Conservation (phyloP, 2,888 invertebrate genomes). For the Petrolisthes cinctipes region DNA sequence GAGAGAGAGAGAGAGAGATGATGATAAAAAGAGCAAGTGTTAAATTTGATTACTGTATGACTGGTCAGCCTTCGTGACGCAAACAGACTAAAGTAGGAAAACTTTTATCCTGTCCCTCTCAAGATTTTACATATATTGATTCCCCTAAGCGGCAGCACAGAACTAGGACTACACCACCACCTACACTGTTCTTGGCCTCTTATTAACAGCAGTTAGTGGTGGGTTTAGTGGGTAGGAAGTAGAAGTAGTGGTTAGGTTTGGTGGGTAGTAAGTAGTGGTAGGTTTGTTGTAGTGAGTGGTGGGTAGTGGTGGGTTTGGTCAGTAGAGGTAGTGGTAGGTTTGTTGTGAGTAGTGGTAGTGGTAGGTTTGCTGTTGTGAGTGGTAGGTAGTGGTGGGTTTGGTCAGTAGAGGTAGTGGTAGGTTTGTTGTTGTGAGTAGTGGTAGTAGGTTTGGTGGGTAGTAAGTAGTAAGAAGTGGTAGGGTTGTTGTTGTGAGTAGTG, state of each 20-base stretch:
- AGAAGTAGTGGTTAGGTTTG: not conserved
- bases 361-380: not conserved
- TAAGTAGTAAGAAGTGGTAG: not conserved
- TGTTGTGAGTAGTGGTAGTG: not conserved
- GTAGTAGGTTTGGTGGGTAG: not conserved
- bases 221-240: too few species aligned
- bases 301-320: too few species aligned
- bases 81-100: too few species aligned
- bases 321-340: not conserved
- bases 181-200: too few species aligned
- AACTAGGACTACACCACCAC: too few species aligned
- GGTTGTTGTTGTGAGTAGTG: not conserved
- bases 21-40: not conserved
- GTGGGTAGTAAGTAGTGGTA: not conserved
- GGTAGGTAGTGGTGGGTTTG: not conserved
- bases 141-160: too few species aligned
- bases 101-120: too few species aligned
- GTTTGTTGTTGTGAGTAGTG: not conserved
- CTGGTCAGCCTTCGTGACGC: too few species aligned
- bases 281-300: not conserved
- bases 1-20: conserved; percentile 5
- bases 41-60: not conserved
- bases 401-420: not conserved
- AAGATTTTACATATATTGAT: too few species aligned
- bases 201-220: too few species aligned